Conservation (phyloP, 2,113 vertebrate genomes). For the Albula goreensis region DNA sequence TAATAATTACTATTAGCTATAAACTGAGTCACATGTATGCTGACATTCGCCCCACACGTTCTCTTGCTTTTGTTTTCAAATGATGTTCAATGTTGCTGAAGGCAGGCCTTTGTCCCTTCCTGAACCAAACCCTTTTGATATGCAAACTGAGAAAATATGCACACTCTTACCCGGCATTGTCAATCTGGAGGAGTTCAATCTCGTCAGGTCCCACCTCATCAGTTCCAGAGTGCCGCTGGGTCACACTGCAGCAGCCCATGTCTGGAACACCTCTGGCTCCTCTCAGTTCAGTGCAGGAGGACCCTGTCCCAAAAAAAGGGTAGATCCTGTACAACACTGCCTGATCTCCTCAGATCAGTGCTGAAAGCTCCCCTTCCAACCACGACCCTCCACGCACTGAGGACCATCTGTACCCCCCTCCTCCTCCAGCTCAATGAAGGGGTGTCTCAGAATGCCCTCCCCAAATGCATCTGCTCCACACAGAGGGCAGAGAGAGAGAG, state of each 20-base stretch:
- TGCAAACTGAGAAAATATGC: neutral
- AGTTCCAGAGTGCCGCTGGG: slow-evolving; percentile 66
- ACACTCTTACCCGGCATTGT: slow-evolving; percentile 68
- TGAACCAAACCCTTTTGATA: neutral
- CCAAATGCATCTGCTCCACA: slow-evolving; percentile 39
- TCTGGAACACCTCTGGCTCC: slow-evolving; percentile 20
- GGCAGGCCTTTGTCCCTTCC: neutral
- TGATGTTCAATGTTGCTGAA: neutral
- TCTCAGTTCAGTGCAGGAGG: neutral
- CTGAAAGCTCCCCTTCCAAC: neutral
- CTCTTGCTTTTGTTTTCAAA: neutral
- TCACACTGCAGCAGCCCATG: slow-evolving; percentile 82
- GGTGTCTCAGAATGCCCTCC: neutral
- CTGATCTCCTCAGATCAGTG: slow-evolving; percentile 36
- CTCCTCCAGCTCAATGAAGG: slow-evolving; percentile 35
- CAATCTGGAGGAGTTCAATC: slow-evolving; percentile 71
- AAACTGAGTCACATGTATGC: too few relatives aligned
- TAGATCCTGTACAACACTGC: neutral
- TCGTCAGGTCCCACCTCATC: slow-evolving; percentile 74
- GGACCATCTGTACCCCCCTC: slow-evolving; percentile 65
- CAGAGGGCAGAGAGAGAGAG: slow-evolving; percentile 44
- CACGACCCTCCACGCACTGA: slow-evolving; percentile 46
- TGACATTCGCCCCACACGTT: too few relatives aligned
- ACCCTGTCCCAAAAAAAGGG: slow-evolving; percentile 23
- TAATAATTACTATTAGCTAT: too few relatives aligned